Conservation (phyloP, 2,888 invertebrate species). For the Chrysotoxum bicinctum region DNA sequence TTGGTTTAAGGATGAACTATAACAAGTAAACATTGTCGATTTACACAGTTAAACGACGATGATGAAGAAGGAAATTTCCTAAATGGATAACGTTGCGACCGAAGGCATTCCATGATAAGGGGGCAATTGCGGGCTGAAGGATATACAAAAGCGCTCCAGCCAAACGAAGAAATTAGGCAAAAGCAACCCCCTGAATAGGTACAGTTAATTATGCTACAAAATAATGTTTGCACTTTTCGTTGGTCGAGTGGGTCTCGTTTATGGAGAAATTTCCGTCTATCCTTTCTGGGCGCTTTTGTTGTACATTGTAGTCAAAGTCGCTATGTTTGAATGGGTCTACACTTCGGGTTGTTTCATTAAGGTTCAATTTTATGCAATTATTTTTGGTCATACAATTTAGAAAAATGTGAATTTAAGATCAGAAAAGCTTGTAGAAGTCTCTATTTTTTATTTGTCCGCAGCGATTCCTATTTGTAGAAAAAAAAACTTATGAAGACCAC, state of each 20-base stretch:
- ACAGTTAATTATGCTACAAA: slow-evolving; percentile 72
- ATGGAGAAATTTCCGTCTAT: slow-evolving; percentile 18
- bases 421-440: no score
- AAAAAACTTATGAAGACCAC: no score
- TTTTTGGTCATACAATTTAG: no score
- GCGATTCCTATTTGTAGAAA: no score
- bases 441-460: no score
- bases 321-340: not conserved
- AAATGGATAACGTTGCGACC: slow-evolving; percentile 4
- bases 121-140: not conserved
- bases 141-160: not conserved
- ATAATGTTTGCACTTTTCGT: slow-evolving; percentile 71
- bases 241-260: slow-evolving; percentile 62
- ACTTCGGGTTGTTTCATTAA: not conserved
- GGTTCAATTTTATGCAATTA: no score
- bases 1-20: slow-evolving; percentile 69
- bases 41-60: slow-evolving; percentile 72
- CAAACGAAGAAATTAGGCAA: slow-evolving; percentile 67
- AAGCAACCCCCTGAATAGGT: slow-evolving; percentile 51
- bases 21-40: slow-evolving; percentile 67
- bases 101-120: no score
- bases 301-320: not conserved
- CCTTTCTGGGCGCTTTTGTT: not conserved
- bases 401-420: no score
- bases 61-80: slow-evolving; percentile 64